A percentile compares a stretch with the other conserved stretches of the same genome.
These are phyloP conservation scores for Nomada ferruginata DNA, from an alignment of 2,888 invertebrate species.

Conservation along the genomic window DNA sequence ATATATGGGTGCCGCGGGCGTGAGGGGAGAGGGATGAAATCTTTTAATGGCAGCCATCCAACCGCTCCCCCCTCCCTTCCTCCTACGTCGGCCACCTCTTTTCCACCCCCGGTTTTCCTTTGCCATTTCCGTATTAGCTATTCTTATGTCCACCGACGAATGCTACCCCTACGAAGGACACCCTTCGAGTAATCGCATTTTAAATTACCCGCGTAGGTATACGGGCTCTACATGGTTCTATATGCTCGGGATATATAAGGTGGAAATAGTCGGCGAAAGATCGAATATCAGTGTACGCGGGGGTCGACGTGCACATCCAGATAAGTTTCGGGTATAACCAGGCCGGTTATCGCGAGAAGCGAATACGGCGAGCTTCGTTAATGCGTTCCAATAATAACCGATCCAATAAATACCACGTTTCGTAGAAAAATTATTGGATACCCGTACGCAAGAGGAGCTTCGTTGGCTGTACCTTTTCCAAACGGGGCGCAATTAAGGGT, in stretches of 20 bases:
- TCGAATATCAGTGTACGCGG: slow-evolving; percentile 66
- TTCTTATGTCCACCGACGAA: slow-evolving; percentile 81
- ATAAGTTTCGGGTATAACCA: slow-evolving; percentile 41
- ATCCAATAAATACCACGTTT: neutral
- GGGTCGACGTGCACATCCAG: slow-evolving; percentile 51
- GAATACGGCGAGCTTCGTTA: slow-evolving; percentile 25
- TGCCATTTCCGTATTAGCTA: slow-evolving; percentile 79
- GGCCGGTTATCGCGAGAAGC: slow-evolving; percentile 17
- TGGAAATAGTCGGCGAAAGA: slow-evolving; percentile 64
- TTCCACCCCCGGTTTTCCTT: slow-evolving; percentile 61
- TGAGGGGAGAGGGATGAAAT: slow-evolving; percentile 77
- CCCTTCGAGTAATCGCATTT: slow-evolving; percentile 80
- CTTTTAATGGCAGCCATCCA: slow-evolving; percentile 83
- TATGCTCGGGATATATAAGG: slow-evolving; percentile 44
- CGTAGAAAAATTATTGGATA: neutral
- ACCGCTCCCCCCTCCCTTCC: slow-evolving; percentile 60
- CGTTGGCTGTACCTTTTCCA: no score
- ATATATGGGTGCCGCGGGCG: slow-evolving; percentile 79
- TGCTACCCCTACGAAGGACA: slow-evolving; percentile 75
- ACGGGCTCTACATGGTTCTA: slow-evolving; percentile 37
- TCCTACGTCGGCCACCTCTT: slow-evolving; percentile 62
- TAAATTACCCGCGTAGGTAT: slow-evolving; percentile 78
- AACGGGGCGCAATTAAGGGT: neutral
- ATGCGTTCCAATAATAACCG: neutral
- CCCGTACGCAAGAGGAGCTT: neutral